These are phyloP conservation scores for Neosalanx taihuensis DNA, from an alignment of 2,797 vertebrate genomes.

Conservation along the genomic window DNA sequence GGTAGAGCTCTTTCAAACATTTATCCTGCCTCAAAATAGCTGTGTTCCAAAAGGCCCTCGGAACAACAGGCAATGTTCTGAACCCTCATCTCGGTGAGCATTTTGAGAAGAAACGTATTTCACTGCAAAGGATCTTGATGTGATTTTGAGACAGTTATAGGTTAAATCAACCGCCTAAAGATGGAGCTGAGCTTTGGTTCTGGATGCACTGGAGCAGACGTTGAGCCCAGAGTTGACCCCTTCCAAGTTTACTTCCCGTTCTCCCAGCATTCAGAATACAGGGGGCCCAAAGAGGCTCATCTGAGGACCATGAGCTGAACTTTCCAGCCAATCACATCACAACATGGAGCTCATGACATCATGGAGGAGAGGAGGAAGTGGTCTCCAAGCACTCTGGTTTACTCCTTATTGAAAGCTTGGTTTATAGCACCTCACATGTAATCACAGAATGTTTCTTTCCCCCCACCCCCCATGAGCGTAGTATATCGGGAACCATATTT, in stretches of 20 bases:
- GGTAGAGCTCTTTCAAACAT: constrained; percentile 55
- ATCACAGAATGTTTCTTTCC: too few species aligned
- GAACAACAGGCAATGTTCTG: neutral
- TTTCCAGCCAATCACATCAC: neutral
- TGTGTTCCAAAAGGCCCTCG: constrained; percentile 48
- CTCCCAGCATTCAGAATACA: constrained; percentile 18
- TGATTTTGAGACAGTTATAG: constrained; percentile 36
- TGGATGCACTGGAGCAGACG: constrained; percentile 43
- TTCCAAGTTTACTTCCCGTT: constrained; percentile 22
- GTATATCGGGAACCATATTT: too few species aligned
- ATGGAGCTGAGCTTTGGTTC: constrained; percentile 35
- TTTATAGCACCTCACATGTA: too few species aligned
- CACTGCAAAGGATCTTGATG: constrained; percentile 19
- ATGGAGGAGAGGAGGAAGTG: too few species aligned
- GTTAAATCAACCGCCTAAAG: constrained; percentile 30
- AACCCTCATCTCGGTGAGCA: too few species aligned
- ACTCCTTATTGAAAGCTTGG: too few species aligned
- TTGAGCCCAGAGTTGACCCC: constrained; percentile 34
- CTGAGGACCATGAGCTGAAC: neutral
- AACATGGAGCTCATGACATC: neutral
- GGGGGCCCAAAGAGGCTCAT: neutral
- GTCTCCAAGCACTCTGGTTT: too few species aligned
- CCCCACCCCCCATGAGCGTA: too few species aligned
- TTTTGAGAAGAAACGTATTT: neutral
- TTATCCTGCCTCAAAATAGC: constrained; percentile 60